phyloP scores from a whole-genome alignment of 2,888 invertebrate species.

The Laothoe populi region DNA sequence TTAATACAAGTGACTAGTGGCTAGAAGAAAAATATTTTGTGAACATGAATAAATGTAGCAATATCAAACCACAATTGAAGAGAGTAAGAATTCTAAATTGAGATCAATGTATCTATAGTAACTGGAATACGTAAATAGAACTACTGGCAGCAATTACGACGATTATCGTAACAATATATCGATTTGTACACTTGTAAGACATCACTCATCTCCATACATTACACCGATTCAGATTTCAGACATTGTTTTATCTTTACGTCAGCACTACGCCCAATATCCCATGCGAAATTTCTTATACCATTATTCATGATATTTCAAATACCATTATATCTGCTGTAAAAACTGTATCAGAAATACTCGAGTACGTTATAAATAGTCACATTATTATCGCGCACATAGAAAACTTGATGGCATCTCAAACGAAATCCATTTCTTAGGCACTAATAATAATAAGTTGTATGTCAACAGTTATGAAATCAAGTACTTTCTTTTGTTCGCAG shows the following conservation, averaged over 20 bases:
- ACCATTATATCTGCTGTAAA: constrained; percentile 18
- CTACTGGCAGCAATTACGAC: not conserved
- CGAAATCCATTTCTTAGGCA: too few relatives aligned
- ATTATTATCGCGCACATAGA: not conserved
- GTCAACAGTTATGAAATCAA: constrained; percentile 19
- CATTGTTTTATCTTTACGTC: constrained; percentile 21
- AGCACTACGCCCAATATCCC: constrained; percentile 17
- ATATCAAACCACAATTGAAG: too few relatives aligned
- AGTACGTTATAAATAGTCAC: not conserved
- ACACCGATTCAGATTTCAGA: constrained; percentile 4
- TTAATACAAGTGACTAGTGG: too few relatives aligned
- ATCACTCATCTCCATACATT: constrained; percentile 27
- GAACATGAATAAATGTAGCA: too few relatives aligned
- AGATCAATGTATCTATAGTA: not conserved
- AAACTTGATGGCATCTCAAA: not conserved
- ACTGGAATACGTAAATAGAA: constrained; percentile 19
- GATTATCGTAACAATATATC: constrained; percentile 6
- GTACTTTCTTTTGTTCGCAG: constrained; percentile 70
- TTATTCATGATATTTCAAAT: constrained; percentile 26
- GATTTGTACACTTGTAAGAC: not conserved
- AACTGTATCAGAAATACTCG: constrained; percentile 10
- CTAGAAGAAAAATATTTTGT: too few relatives aligned
- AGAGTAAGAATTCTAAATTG: not conserved
- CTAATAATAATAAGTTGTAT: too few relatives aligned
- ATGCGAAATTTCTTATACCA: constrained; percentile 7